A percentile compares a stretch with the other conserved stretches of the same genome.
Conservation (phyloP, 2,797 vertebrate species). For the Brotula barbata region DNA sequence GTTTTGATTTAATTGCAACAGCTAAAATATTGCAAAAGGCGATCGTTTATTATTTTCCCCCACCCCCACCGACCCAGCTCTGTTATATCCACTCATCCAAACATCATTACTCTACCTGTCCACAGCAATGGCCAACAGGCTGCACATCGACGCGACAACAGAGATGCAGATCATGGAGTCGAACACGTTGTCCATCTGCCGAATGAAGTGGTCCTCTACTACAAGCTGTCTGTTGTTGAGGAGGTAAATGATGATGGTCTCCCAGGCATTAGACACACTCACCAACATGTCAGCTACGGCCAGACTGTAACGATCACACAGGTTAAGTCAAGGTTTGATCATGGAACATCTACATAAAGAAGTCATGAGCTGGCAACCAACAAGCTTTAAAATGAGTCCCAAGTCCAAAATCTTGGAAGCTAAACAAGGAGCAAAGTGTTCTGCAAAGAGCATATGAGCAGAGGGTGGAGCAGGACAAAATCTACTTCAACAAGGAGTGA, state of each 20-base stretch:
- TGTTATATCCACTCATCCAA: too few species aligned
- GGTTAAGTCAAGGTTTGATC: background rate
- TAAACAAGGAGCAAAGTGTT: too few species aligned
- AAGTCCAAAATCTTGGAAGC: too few species aligned
- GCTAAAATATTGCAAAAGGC: too few species aligned
- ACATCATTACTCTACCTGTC: conserved; percentile 78
- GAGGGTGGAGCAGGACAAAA: too few species aligned
- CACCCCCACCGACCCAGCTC: too few species aligned
- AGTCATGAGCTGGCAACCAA: too few species aligned
- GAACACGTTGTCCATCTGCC: conserved; percentile 93
- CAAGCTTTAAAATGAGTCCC: too few species aligned
- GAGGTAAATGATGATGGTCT: conserved; percentile 93
- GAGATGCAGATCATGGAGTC: conserved; percentile 99
- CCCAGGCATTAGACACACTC: conserved; percentile 93
- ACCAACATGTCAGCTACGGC: conserved; percentile 97
- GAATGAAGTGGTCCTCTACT: conserved; percentile 86
- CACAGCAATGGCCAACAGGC: conserved; percentile 92
- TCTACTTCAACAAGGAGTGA: too few species aligned
- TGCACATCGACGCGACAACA: conserved; percentile 95
- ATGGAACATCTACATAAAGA: background rate
- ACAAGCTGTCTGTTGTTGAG: conserved; percentile 87
- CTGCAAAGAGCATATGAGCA: too few species aligned
- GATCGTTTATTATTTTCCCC: too few species aligned
- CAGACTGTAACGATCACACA: conserved; percentile 80
- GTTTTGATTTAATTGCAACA: too few species aligned